These are phyloP conservation scores for Machimus atricapillus DNA, from an alignment of 2,888 invertebrate species.

Conservation along the genomic window DNA sequence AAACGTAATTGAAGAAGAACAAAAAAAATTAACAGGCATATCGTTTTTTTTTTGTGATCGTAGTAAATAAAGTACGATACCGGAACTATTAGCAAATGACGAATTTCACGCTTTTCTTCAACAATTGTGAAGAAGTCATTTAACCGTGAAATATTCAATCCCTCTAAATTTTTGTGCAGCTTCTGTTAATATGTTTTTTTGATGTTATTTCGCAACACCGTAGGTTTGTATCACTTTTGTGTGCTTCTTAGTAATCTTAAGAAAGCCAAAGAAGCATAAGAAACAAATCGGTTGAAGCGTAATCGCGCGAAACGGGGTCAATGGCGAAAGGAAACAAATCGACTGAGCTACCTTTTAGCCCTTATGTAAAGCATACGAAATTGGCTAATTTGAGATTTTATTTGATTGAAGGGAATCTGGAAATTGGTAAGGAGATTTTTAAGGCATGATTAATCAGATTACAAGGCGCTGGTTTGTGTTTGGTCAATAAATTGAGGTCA, in stretches of 20 bases:
- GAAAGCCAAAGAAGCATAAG: not conserved
- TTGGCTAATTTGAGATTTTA: not conserved
- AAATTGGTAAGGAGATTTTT: not conserved
- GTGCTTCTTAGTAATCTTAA: not conserved
- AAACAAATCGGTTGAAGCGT: not conserved
- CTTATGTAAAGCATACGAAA: not conserved
- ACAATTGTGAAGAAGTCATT: not conserved
- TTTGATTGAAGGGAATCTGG: not conserved
- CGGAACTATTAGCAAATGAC: not conserved
- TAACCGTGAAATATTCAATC: not conserved
- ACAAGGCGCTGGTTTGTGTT: not conserved
- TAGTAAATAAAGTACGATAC: not conserved
- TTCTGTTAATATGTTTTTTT: not conserved
- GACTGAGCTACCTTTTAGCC: not conserved
- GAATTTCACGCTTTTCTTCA: not conserved
- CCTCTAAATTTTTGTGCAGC: not conserved
- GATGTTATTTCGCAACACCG: not conserved
- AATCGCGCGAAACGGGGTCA: not conserved
- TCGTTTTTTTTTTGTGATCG: not conserved
- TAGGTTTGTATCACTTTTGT: not conserved
- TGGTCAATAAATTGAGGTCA: not conserved
- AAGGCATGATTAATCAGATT: not conserved
- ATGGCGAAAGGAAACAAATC: not conserved
- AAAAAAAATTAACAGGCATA: not conserved
- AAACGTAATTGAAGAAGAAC: not conserved